Percentiles rank a stretch among this genome's conserved stretches.
Evolutionary conservation across 2,797 vertebrate species (phyloP).

Genomic region (Halcyon smyrnensis): DNA sequence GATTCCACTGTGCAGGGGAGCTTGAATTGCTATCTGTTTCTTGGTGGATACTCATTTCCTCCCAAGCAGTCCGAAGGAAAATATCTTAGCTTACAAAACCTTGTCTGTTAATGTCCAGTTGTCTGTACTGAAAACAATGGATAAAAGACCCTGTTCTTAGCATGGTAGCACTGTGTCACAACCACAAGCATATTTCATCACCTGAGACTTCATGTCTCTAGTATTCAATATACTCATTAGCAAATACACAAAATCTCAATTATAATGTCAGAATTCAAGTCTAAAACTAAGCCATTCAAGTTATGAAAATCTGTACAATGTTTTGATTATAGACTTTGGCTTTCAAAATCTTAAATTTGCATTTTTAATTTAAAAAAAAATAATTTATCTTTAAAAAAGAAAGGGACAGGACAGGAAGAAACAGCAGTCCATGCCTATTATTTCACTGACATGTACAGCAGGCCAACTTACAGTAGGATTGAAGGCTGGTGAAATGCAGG

Average conservation of each 20-base stretch:
- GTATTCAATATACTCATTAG: not conserved
- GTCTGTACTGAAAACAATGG: not conserved
- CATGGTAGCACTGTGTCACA: not conserved
- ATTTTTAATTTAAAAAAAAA: not conserved
- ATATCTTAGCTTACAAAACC: slow-evolving; percentile 15
- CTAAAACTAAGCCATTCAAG: not conserved
- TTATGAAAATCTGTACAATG: not conserved
- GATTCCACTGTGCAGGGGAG: slow-evolving; percentile 23
- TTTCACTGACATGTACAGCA: not conserved
- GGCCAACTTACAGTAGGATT: not conserved
- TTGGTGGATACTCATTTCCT: slow-evolving; percentile 18
- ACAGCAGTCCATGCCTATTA: not conserved
- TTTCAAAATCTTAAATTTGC: not conserved
- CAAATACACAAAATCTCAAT: not conserved
- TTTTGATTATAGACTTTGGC: not conserved
- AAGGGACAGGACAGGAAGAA: not conserved
- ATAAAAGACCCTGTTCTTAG: not conserved
- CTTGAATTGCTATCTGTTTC: slow-evolving; percentile 50
- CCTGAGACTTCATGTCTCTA: not conserved
- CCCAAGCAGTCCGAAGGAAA: slow-evolving; percentile 14
- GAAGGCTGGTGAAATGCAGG: not conserved
- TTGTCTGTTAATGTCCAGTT: not conserved
- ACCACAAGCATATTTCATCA: not conserved
- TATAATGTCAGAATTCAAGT: not conserved
- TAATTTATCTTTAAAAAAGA: not conserved